Conservation (phyloP, 2,797 vertebrate genomes). For the Characodon lateralis region DNA sequence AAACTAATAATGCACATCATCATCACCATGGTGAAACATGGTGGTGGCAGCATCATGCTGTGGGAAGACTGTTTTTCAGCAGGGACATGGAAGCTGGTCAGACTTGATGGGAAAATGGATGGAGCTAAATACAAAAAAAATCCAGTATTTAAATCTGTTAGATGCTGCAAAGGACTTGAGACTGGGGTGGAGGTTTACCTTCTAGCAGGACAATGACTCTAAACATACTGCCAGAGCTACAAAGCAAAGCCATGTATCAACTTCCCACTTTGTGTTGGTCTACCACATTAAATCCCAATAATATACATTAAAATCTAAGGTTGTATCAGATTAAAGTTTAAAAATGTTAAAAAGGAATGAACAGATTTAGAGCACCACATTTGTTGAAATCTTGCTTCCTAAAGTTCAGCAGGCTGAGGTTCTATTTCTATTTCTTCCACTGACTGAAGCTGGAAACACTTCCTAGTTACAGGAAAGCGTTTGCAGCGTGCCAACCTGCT, state of each 20-base stretch:
- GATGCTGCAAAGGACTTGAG: no score
- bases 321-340: neutral
- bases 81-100: neutral
- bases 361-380: conserved; percentile 45
- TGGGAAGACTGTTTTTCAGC: neutral
- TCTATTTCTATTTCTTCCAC: neutral
- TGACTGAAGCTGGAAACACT: conserved; percentile 58
- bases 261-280: neutral
- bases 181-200: neutral
- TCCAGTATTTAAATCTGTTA: neutral
- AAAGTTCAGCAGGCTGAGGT: conserved; percentile 51
- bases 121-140: neutral
- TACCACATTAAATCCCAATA: neutral
- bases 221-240: neutral
- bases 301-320: neutral
- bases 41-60: no score
- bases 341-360: neutral
- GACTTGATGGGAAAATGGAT: neutral
- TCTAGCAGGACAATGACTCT: neutral
- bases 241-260: neutral
- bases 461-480: conserved; percentile 58
- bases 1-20: neutral
- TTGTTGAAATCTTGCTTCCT: conserved; percentile 55
- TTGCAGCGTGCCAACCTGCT: conserved; percentile 64
- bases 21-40: neutral